Evolutionary conservation across 2,797 vertebrate species (phyloP).

Genomic region (Enoplosus armatus): DNA sequence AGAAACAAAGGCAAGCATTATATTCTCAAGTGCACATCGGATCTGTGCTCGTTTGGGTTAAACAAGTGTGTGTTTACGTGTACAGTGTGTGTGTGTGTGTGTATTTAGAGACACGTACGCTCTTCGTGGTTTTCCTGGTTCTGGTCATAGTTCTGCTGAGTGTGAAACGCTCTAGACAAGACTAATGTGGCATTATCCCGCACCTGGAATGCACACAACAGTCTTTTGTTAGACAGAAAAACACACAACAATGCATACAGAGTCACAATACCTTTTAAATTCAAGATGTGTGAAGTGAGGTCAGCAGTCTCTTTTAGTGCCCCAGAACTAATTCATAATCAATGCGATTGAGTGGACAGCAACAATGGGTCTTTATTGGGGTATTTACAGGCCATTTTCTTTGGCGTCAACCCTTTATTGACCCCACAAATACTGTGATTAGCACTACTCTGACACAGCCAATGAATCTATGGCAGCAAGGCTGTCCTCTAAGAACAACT

Average conservation of each 20-base stretch:
- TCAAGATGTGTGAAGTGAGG: too few relatives aligned
- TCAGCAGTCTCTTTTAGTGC: conserved; percentile 53
- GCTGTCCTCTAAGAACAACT: conserved; percentile 36
- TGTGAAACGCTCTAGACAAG: conserved; percentile 90
- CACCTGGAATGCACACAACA: conserved; percentile 86
- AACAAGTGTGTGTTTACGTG: conserved; percentile 22
- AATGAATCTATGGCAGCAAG: conserved; percentile 45
- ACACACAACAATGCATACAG: conserved; percentile 13
- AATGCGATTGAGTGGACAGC: conserved; percentile 53
- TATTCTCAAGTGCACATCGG: conserved; percentile 37
- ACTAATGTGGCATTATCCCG: conserved; percentile 94
- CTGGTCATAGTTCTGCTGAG: conserved; percentile 94
- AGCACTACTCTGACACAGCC: conserved; percentile 59
- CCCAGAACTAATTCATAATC: conserved; percentile 70
- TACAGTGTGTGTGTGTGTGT: not conserved
- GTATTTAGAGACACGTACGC: conserved; percentile 85
- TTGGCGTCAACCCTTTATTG: conserved; percentile 60
- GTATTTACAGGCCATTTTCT: conserved; percentile 69
- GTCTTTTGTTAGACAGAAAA: conserved; percentile 29
- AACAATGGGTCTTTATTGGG: conserved; percentile 55
- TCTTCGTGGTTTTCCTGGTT: conserved; percentile 97
- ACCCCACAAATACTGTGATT: conserved; percentile 67
- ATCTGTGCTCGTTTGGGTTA: conserved; percentile 10
- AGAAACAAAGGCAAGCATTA: conserved; percentile 40
- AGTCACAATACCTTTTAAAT: too few relatives aligned